Percentiles rank a stretch among this genome's conserved stretches.
Conservation (phyloP, 1,140 invertebrate genomes). For the Drosophila teissieri region DNA sequence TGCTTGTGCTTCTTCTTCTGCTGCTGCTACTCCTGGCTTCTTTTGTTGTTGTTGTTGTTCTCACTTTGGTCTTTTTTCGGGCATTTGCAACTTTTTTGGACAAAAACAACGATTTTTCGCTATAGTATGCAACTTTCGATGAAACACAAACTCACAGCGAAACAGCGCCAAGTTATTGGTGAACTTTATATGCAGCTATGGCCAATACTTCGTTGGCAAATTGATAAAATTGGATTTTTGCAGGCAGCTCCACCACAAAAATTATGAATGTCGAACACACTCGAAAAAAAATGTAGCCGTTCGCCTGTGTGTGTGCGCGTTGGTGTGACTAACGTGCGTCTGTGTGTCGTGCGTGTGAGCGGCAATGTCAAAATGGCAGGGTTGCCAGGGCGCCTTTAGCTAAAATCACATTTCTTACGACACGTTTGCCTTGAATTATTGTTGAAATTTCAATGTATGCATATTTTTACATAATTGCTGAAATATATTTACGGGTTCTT, state of each 20-base stretch:
- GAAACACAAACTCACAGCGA: constrained; percentile 35
- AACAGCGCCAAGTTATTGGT: constrained; percentile 4
- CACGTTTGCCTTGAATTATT: background rate
- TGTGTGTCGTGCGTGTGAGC: constrained; percentile 62
- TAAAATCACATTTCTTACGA: background rate
- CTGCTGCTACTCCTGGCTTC: constrained; percentile 8
- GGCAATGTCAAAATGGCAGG: constrained; percentile 48
- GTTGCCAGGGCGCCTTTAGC: constrained; percentile 23
- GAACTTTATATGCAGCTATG: constrained; percentile 1
- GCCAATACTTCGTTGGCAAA: constrained; percentile 11
- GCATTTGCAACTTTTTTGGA: background rate
- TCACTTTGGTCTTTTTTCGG: background rate
- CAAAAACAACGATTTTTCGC: constrained; percentile 13
- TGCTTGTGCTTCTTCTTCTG: constrained; percentile 13
- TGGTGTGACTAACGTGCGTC: constrained; percentile 35
- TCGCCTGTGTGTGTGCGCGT: constrained; percentile 56
- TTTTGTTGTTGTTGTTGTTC: constrained; percentile 13
- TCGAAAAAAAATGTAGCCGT: constrained; percentile 59
- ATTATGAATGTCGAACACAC: constrained; percentile 69
- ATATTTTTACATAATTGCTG: background rate
- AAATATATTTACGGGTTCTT: background rate
- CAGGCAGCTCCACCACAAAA: constrained; percentile 57
- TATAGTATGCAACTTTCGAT: constrained; percentile 16
- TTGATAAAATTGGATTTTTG: constrained; percentile 14
- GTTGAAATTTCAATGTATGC: too few relatives aligned